A percentile compares a stretch with the other conserved stretches of the same genome.
These are phyloP conservation scores for Charaxes varanes DNA, from an alignment of 1,140 invertebrate species.

Conservation along the genomic window DNA sequence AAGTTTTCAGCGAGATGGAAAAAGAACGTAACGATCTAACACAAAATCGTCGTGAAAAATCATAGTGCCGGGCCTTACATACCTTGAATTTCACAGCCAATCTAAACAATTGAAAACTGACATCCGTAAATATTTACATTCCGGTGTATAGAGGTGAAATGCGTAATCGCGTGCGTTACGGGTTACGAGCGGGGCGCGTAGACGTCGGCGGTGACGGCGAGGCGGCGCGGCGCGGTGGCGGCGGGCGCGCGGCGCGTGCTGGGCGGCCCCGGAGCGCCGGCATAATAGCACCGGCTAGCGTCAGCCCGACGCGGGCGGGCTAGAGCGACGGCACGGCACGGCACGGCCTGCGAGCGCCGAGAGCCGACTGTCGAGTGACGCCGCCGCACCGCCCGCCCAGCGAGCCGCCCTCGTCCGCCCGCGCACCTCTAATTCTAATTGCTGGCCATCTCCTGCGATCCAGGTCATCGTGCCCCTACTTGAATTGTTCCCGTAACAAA, in stretches of 20 bases:
- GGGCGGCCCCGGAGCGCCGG: slow-evolving; percentile 51
- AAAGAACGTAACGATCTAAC: slow-evolving; percentile 28
- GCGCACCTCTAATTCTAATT: slow-evolving; percentile 59
- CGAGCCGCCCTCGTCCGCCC: slow-evolving; percentile 33
- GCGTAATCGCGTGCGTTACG: slow-evolving; percentile 54
- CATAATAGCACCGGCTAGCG: slow-evolving; percentile 46
- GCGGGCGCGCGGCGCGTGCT: slow-evolving; percentile 46
- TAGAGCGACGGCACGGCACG: slow-evolving; percentile 24
- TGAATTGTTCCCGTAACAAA: slow-evolving; percentile 38
- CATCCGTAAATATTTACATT: slow-evolving; percentile 74
- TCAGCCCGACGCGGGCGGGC: too few relatives aligned
- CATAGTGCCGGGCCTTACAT: slow-evolving; percentile 56
- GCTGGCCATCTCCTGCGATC: slow-evolving; percentile 53
- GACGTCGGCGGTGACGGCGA: slow-evolving; percentile 22
- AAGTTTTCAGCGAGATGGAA: slow-evolving; percentile 29
- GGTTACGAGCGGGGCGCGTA: slow-evolving; percentile 35
- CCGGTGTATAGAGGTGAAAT: slow-evolving; percentile 48
- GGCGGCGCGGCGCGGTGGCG: slow-evolving; percentile 31
- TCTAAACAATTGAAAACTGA: slow-evolving; percentile 73
- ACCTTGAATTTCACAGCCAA: slow-evolving; percentile 73
- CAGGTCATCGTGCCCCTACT: slow-evolving; percentile 60
- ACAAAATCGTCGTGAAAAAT: slow-evolving; percentile 54
- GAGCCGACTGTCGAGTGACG: slow-evolving; percentile 32
- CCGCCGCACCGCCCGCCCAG: slow-evolving; percentile 27
- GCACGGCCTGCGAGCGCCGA: slow-evolving; percentile 33